These are phyloP conservation scores for Girardia tigrina DNA, from an alignment of 2,888 invertebrate species.

Conservation along the genomic window DNA sequence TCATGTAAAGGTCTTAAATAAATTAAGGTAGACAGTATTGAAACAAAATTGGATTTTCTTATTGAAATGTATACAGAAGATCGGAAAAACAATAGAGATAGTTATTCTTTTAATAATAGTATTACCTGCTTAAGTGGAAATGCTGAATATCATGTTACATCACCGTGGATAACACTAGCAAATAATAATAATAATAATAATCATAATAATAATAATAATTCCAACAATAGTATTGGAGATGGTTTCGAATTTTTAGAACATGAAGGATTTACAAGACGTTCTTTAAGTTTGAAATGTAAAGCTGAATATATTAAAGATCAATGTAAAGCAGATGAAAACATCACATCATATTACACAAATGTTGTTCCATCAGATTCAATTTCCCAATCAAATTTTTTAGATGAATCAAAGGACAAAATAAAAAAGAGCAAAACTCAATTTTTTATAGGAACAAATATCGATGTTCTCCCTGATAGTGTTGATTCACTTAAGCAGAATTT, in stretches of 20 bases:
- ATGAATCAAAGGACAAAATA: too few relatives aligned
- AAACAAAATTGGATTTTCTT: constrained; percentile 73
- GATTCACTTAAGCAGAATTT: too few relatives aligned
- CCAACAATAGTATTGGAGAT: constrained; percentile 43
- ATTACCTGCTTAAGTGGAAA: background rate
- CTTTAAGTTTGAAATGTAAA: background rate
- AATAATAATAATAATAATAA: too few relatives aligned
- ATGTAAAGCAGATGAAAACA: too few relatives aligned
- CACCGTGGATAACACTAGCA: background rate
- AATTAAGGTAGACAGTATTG: constrained; percentile 73
- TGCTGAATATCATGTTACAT: background rate
- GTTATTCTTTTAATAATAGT: background rate
- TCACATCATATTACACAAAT: too few relatives aligned
- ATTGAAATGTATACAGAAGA: constrained; percentile 78
- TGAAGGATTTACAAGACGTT: background rate
- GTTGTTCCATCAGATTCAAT: too few relatives aligned
- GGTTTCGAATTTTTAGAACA: background rate
- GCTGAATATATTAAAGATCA: background rate
- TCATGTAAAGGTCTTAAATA: too few relatives aligned
- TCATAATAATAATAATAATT: too few relatives aligned
- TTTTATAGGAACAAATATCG: too few relatives aligned
- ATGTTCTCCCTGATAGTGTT: too few relatives aligned
- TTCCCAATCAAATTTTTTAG: too few relatives aligned
- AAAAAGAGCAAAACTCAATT: too few relatives aligned
- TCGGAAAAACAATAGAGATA: constrained; percentile 52